Evolutionary conservation across 2,797 vertebrate genomes (phyloP).

Genomic region (Linurgus olivaceus): DNA sequence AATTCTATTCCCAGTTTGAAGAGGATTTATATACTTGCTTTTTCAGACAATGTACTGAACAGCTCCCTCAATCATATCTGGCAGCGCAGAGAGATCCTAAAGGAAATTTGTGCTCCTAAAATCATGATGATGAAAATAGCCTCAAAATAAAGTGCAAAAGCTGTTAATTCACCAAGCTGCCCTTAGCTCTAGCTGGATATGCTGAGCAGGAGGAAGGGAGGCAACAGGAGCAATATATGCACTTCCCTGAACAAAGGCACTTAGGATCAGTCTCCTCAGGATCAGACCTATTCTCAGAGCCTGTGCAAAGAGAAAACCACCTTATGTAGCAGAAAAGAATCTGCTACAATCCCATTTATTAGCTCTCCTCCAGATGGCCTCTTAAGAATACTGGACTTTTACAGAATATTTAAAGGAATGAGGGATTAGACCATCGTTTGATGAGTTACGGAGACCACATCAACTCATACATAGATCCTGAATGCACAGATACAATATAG

Average conservation of each 20-base stretch:
- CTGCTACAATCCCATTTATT: neutral
- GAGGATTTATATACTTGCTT: neutral
- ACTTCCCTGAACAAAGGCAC: neutral
- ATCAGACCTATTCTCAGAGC: neutral
- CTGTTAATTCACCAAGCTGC: neutral
- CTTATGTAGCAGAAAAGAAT: neutral
- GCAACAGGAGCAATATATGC: neutral
- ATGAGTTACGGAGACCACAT: fast-evolving
- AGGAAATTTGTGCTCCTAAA: neutral
- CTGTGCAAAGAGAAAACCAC: neutral
- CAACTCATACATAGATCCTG: neutral
- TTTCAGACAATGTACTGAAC: neutral
- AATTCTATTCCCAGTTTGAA: neutral
- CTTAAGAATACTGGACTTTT: neutral
- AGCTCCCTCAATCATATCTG: neutral
- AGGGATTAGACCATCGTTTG: neutral
- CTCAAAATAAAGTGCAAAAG: neutral
- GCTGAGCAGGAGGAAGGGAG: neutral
- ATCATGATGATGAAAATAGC: neutral
- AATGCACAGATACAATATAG: neutral
- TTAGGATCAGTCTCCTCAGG: neutral
- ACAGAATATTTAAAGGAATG: neutral
- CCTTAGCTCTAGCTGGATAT: neutral
- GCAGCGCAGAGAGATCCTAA: neutral
- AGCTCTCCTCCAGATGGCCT: neutral